These are phyloP conservation scores for Punctoribates punctum DNA, from an alignment of 2,888 invertebrate genomes.

Conservation along the genomic window DNA sequence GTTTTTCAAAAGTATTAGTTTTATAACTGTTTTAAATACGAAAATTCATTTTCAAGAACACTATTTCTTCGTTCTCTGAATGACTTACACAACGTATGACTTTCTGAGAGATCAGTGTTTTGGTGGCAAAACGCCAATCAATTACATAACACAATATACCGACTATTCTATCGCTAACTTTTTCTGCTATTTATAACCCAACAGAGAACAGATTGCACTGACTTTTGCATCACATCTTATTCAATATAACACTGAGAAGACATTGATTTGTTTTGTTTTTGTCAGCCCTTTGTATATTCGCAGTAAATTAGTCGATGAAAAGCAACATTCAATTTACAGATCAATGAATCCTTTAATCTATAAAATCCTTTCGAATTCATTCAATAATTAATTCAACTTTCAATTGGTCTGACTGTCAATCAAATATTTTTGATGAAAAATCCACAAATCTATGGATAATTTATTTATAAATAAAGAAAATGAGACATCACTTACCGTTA, in stretches of 20 bases:
- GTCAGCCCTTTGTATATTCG: not conserved
- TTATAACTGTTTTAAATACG: not conserved
- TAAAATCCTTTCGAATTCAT: no score
- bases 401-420: no score
- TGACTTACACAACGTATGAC: conserved; percentile 20
- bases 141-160: not conserved
- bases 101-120: not conserved
- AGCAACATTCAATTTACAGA: not conserved
- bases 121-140: conserved; percentile 18
- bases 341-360: no score
- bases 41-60: conserved; percentile 6
- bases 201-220: conserved; percentile 9
- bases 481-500: no score
- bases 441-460: no score
- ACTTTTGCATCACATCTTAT: conserved; percentile 27
- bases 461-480: no score
- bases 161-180: not conserved
- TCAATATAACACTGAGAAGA: not conserved
- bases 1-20: not conserved
- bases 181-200: not conserved
- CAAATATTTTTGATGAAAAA: no score
- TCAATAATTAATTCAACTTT: no score
- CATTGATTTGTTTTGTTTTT: conserved; percentile 36
- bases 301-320: not conserved
- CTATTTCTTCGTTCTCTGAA: conserved; percentile 11